Percentiles rank a stretch among this genome's conserved stretches.
phyloP scores from a whole-genome alignment of 1,140 invertebrate genomes.

The Oryzaephilus surinamensis region DNA sequence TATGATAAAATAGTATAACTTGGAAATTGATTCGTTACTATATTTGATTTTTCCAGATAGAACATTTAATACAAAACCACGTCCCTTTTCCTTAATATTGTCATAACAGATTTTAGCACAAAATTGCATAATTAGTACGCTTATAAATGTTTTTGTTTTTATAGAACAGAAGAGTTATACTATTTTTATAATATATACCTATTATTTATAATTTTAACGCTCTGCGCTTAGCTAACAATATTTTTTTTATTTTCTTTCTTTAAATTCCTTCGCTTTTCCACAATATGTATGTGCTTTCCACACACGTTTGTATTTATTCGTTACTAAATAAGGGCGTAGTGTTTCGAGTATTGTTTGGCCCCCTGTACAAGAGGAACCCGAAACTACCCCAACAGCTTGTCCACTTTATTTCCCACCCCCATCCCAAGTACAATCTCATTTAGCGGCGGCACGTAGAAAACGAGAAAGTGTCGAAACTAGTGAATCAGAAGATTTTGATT shows the following conservation, averaged over 20 bases:
- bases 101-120: background rate
- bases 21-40: conserved; percentile 3
- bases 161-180: conserved; percentile 5
- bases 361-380: conserved; percentile 36
- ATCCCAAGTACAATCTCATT: conserved; percentile 23
- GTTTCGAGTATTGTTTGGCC: conserved; percentile 53
- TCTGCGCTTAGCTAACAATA: too few species aligned
- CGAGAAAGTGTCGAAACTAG: conserved; percentile 12
- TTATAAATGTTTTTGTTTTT: conserved; percentile 2
- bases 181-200: conserved; percentile 1
- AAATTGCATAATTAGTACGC: background rate
- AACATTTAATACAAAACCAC: conserved; percentile 51
- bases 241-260: conserved; percentile 26
- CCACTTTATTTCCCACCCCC: conserved; percentile 33
- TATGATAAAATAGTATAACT: conserved; percentile 9
- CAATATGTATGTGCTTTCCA: conserved; percentile 11
- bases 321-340: conserved; percentile 37
- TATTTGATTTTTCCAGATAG: conserved; percentile 41
- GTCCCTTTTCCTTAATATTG: conserved; percentile 48
- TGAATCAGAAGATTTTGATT: conserved; percentile 19
- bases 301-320: conserved; percentile 15
- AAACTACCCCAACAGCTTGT: conserved; percentile 30
- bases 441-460: conserved; percentile 9
- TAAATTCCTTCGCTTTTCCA: conserved; percentile 14
- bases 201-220: conserved; percentile 1